Evolutionary conservation across 1,140 invertebrate species (phyloP).

Genomic region (Macrotrachela quadricornifera): DNA sequence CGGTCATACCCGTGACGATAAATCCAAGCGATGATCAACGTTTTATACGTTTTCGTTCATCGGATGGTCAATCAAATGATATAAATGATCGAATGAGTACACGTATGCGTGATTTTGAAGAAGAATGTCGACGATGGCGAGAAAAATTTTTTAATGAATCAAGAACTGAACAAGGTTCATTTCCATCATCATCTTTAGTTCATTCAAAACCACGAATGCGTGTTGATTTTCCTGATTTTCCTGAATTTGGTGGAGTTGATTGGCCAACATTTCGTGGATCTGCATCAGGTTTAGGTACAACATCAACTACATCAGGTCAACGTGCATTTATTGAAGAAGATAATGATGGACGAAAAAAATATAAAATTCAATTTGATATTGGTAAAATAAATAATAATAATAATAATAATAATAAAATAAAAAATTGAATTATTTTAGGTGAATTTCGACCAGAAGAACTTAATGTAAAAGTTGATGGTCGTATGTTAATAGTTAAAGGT

Average conservation of each 20-base stretch:
- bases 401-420: no score
- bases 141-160: background rate
- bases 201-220: background rate
- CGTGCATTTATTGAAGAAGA: constrained; percentile 6
- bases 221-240: constrained; percentile 7
- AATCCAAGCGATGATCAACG: no score
- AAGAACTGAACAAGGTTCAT: background rate
- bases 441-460: constrained; percentile 8
- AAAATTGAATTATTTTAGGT: no score
- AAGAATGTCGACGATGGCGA: constrained; percentile 3
- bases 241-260: background rate
- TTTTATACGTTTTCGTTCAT: no score
- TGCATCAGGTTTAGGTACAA: background rate
- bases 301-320: background rate
- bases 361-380: constrained; percentile 5
- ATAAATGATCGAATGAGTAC: constrained; percentile 2
- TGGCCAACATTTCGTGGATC: background rate
- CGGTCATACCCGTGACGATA: no score
- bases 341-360: constrained; percentile 4
- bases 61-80: background rate
- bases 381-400: no score
- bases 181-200: no score
- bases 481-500: background rate
- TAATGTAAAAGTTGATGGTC: background rate
- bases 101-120: constrained; percentile 7